Evolutionary conservation across 1,140 invertebrate species (phyloP).

Genomic region (Dufourea novaeangliae): DNA sequence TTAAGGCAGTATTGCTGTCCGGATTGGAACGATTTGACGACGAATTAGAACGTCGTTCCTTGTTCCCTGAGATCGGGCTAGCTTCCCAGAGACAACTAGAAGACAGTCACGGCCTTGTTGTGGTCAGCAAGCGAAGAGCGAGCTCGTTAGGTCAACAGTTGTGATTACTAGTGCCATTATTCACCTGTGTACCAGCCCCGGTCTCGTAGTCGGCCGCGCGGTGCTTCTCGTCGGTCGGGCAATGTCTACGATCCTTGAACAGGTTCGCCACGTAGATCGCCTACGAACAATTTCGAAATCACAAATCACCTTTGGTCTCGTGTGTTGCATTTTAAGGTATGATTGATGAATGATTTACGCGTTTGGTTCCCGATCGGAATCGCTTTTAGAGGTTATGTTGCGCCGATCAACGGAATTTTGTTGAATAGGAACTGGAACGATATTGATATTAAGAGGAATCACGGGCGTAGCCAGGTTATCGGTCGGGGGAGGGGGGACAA

Average conservation of each 20-base stretch:
- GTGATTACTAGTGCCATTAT: constrained; percentile 78
- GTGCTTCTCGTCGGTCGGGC: constrained; percentile 59
- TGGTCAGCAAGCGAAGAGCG: constrained; percentile 70
- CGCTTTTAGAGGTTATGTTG: too few relatives aligned
- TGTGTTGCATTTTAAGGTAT: background rate
- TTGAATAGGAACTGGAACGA: too few relatives aligned
- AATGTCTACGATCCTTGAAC: constrained; percentile 67
- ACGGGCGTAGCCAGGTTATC: too few relatives aligned
- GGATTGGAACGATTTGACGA: background rate
- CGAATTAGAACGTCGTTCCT: background rate
- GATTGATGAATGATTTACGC: background rate
- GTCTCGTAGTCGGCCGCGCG: constrained; percentile 70
- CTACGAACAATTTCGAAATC: constrained; percentile 58
- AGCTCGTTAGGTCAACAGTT: constrained; percentile 76
- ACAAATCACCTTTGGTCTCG: background rate
- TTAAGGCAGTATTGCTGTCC: constrained; percentile 50
- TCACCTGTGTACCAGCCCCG: constrained; percentile 76
- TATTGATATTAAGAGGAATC: too few relatives aligned
- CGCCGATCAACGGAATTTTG: too few relatives aligned
- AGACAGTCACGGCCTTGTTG: constrained; percentile 65
- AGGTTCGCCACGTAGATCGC: constrained; percentile 70
- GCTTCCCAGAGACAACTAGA: constrained; percentile 53
- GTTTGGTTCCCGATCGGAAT: background rate
- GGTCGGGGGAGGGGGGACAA: too few relatives aligned
- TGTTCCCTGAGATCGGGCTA: constrained; percentile 32